Evolutionary conservation across 2,113 vertebrate species (phyloP).

Genomic region (Microtus richardsoni): DNA sequence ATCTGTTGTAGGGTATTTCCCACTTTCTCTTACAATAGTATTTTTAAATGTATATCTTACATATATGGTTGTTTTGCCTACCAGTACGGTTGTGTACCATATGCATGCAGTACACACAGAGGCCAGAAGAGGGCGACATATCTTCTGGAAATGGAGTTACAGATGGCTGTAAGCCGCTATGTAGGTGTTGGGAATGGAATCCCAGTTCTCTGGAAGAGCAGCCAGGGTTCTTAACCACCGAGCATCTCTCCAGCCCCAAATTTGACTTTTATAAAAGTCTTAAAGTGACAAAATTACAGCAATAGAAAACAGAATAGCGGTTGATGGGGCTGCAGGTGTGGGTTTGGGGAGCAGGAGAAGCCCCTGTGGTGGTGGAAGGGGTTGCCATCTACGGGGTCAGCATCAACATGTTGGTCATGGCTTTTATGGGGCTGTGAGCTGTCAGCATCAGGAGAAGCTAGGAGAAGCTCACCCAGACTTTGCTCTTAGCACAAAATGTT

Average conservation of each 20-base stretch:
- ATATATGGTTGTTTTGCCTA: not conserved
- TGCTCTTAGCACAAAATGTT: not conserved
- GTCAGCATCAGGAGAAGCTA: not conserved
- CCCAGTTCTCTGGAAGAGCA: not conserved
- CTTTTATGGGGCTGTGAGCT: not conserved
- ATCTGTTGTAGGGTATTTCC: too few relatives aligned
- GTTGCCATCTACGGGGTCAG: not conserved
- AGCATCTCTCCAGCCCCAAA: not conserved
- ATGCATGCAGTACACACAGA: not conserved
- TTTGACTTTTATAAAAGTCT: not conserved
- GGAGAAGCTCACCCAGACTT: not conserved
- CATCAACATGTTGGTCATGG: not conserved
- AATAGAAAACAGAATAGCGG: not conserved
- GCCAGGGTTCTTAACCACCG: not conserved
- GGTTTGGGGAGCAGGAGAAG: not conserved
- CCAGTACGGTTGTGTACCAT: too few relatives aligned
- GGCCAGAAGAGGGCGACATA: not conserved
- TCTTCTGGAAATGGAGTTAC: not conserved
- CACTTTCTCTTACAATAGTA: too few relatives aligned
- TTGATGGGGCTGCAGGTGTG: not conserved
- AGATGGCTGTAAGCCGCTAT: not conserved
- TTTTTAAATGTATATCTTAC: too few relatives aligned
- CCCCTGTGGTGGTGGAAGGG: not conserved
- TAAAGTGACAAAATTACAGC: not conserved
- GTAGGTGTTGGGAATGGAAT: not conserved